Evolutionary conservation across 2,888 invertebrate species (phyloP), one percentile per base, ranked within the genome.

Genomic region (Hypercompe scribonia): DNA sequence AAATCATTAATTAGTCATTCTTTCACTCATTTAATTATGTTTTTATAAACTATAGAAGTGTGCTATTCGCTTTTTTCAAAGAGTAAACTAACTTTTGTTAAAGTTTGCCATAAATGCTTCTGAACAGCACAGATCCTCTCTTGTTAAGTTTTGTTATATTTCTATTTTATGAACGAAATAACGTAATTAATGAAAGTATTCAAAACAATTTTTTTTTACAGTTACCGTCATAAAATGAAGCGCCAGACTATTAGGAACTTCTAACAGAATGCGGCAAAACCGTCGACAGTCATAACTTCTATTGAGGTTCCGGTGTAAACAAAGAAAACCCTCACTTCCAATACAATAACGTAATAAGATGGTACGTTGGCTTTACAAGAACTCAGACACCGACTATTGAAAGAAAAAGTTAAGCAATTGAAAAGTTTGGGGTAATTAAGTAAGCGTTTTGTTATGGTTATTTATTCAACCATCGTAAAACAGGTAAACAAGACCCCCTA

Each of bases 241-340:
- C 67, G 67, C 61, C 67, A 70, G 46, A 65, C 33, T 18, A 65
- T 64, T 65, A 33, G 33, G 46, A 15, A 50, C 42, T 68, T 68
- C 58, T 42, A 65, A 50, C 64, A 70, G 64, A 34, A 46, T 8
- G 33, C 10, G 15, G 10, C 42, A 13, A 31, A 61, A 63, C 31
- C 39, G 31, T 31, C 28, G 31, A 15, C 36, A 31, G 18, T 21
- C n/a, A 64, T 64, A 64, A 70, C 61, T 34, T 64, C 66, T 68
- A 18, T 42, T 73, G 65, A 75, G 65, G 74, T 78, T 72, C 74
- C 68, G 64, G 46, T 64, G 13, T 33, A 24, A 66, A 61, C 28
- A 54, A 65, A 31, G n/a, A n/a, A 34, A 34, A n/a, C 8, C 24
- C 24, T 33, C 34, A 7, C 50, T 54, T 34, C n/a, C n/a, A n/a